Evolutionary conservation across 2,113 vertebrate genomes (phyloP).

Genomic region (Xiphorhynchus elegans): DNA sequence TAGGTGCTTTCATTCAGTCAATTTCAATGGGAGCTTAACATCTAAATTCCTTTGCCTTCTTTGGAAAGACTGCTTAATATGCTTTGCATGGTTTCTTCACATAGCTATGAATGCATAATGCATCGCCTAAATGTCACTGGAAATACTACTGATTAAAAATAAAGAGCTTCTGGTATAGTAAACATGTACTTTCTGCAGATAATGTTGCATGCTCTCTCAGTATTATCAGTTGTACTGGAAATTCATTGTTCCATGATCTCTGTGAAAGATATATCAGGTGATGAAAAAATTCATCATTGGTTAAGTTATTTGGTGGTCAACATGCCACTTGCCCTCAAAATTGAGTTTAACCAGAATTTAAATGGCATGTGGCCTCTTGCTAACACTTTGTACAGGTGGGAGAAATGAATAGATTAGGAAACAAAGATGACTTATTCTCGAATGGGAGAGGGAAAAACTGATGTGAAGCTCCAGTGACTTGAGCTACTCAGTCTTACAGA

Average conservation of each 20-base stretch:
- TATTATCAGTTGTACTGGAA: background rate
- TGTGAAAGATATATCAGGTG: background rate
- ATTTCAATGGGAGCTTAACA: background rate
- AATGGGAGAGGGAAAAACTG: background rate
- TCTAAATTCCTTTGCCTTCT: background rate
- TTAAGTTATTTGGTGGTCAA: background rate
- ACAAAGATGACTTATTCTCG: background rate
- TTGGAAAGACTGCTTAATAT: background rate
- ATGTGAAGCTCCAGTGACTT: background rate
- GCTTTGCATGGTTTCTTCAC: fast-evolving
- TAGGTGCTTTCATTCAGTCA: background rate
- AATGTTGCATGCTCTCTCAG: background rate
- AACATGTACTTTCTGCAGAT: background rate
- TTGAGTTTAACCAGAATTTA: background rate
- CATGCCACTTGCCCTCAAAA: background rate
- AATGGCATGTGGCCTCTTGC: background rate
- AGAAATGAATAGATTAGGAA: background rate
- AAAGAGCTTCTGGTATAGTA: background rate
- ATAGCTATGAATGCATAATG: background rate
- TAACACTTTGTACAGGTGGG: background rate
- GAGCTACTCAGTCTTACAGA: background rate
- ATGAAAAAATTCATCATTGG: background rate
- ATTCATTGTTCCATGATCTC: background rate
- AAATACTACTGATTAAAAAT: background rate
- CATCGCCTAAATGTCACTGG: background rate